phyloP scores from a whole-genome alignment of 2,888 invertebrate genomes.

The Sthenelais limicola region DNA sequence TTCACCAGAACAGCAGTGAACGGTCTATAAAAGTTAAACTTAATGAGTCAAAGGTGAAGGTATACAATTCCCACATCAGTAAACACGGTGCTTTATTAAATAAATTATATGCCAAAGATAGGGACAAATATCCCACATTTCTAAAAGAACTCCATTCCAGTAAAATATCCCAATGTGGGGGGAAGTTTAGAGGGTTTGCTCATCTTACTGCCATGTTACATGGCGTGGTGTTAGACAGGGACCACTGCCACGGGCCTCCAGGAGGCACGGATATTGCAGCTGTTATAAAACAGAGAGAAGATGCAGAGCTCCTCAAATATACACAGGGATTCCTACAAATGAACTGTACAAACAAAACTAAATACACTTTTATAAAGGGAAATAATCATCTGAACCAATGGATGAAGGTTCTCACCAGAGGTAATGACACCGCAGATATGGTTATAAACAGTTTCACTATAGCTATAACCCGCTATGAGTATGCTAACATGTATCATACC shows the following conservation, averaged over 20 bases:
- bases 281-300: constrained; percentile 12
- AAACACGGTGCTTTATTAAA: constrained; percentile 5
- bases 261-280: neutral
- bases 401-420: constrained; percentile 12
- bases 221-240: constrained; percentile 1
- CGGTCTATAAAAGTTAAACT: too few relatives aligned
- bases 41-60: too few relatives aligned
- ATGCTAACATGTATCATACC: constrained; percentile 66
- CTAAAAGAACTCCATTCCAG: neutral
- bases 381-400: constrained; percentile 48
- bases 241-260: neutral
- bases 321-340: neutral
- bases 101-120: neutral
- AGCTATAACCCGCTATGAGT: constrained; percentile 63
- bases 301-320: constrained; percentile 6
- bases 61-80: too few relatives aligned
- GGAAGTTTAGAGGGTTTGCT: constrained; percentile 15
- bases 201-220: neutral
- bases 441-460: constrained; percentile 53
- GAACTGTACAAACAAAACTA: neutral
- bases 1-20: too few relatives aligned
- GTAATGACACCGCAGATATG: too few relatives aligned
- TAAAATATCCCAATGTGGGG: neutral
- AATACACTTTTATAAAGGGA: constrained; percentile 48
- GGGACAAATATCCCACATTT: neutral